Conservation (phyloP, 2,888 invertebrate species). For the Dasypolia templi region DNA sequence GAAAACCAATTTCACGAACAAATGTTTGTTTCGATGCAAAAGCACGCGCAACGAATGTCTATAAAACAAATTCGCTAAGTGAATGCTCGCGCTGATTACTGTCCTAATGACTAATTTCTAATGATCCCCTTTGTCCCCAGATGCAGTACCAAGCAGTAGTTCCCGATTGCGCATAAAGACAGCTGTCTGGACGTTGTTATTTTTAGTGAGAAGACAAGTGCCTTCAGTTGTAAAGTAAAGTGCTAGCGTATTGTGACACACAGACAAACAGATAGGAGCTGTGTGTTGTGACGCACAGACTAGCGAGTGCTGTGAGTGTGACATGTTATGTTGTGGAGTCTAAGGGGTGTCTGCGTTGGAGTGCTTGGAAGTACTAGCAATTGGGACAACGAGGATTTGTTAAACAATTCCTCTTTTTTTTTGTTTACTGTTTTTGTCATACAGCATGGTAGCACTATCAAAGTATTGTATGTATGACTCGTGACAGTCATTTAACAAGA, state of each 20-base stretch:
- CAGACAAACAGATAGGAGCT: constrained; percentile 42
- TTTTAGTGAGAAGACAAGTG: constrained; percentile 80
- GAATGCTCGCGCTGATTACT: no score
- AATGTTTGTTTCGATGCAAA: neutral
- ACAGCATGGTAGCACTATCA: neutral
- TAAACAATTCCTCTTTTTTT: constrained; percentile 1
- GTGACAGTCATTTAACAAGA: neutral
- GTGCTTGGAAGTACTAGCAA: constrained; percentile 18
- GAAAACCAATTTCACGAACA: neutral
- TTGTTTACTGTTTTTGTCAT: neutral
- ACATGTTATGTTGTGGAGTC: constrained; percentile 16
- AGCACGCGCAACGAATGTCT: no score
- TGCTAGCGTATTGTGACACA: constrained; percentile 46
- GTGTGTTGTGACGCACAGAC: constrained; percentile 48
- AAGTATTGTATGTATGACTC: neutral
- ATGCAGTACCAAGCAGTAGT: no score
- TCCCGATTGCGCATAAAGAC: no score
- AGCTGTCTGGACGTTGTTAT: no score
- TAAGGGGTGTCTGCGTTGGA: constrained; percentile 40
- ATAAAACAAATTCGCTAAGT: no score
- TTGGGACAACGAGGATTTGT: constrained; percentile 18
- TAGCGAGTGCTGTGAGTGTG: no score
- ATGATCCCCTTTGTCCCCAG: no score
- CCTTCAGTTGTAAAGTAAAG: constrained; percentile 76
- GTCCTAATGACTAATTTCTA: no score